phyloP scores from a whole-genome alignment of 64 coral and sea anemone genomes.

The Actinia tenebrosa region DNA sequence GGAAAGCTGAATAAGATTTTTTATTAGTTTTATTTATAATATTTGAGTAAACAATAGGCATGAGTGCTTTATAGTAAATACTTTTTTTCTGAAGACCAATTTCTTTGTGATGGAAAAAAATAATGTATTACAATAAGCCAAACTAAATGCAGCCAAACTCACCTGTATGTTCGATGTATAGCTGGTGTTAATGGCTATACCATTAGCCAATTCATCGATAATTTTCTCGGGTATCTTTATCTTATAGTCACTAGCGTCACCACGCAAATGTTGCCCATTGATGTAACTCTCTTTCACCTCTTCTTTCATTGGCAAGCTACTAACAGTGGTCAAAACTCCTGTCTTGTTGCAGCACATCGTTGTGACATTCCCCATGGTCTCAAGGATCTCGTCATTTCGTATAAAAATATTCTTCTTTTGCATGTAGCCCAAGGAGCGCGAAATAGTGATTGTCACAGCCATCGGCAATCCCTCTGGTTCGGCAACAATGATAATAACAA shows the following conservation, averaged over 20 bases:
- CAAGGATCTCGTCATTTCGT: constrained; percentile 65
- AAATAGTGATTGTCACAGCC: constrained; percentile 56
- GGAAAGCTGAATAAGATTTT: too few species aligned
- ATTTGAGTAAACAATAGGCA: too few species aligned
- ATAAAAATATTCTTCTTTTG: constrained; percentile 57
- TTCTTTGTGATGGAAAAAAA: background rate
- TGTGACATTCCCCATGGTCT: constrained; percentile 76
- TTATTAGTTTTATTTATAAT: too few species aligned
- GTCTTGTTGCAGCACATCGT: constrained; percentile 82
- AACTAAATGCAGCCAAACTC: background rate
- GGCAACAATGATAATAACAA: constrained; percentile 85
- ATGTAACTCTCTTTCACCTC: constrained; percentile 64
- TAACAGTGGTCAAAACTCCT: constrained; percentile 72
- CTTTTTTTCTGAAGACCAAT: background rate
- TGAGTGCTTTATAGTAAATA: too few species aligned
- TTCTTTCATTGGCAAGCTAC: constrained; percentile 50
- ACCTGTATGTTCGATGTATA: constrained; percentile 49
- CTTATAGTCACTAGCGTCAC: constrained; percentile 56
- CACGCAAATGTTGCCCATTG: constrained; percentile 34
- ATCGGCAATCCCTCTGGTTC: constrained; percentile 75
- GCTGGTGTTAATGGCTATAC: constrained; percentile 71
- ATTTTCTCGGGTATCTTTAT: constrained; percentile 32
- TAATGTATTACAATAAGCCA: background rate
- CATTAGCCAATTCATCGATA: constrained; percentile 45
- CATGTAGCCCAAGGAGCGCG: constrained; percentile 51